A percentile compares a stretch with the other conserved stretches of the same genome.
Conservation (phyloP, 2,888 invertebrate genomes). For the Carabus problematicus region DNA sequence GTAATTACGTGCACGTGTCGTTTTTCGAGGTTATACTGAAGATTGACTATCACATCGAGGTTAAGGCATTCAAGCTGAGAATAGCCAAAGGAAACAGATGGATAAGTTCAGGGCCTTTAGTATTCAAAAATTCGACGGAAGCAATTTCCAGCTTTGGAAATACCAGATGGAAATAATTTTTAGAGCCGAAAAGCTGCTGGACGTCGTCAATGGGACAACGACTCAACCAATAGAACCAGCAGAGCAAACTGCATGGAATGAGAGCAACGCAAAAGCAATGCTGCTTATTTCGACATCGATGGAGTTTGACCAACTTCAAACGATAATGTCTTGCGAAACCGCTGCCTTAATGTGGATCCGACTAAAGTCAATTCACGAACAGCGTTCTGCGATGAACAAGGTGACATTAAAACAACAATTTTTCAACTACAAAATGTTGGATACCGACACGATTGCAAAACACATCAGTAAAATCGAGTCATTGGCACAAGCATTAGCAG, state of each 20-base stretch:
- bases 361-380: conserved; percentile 43
- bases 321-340: conserved; percentile 29
- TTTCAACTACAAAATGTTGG: conserved; percentile 27
- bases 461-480: conserved; percentile 44
- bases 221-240: background rate
- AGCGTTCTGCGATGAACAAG: conserved; percentile 43
- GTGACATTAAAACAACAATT: conserved; percentile 43
- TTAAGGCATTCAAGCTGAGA: background rate
- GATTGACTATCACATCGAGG: conserved; percentile 5
- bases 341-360: conserved; percentile 40
- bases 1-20: background rate
- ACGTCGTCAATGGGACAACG: conserved; percentile 23
- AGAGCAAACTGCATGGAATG: conserved; percentile 21
- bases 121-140: conserved; percentile 46
- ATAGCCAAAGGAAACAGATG: background rate
- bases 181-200: conserved; percentile 38
- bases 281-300: conserved; percentile 38
- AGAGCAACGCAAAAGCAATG: conserved; percentile 32
- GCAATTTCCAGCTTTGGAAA: conserved; percentile 48
- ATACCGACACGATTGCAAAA: conserved; percentile 41
- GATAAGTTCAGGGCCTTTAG: background rate
- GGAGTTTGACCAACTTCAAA: conserved; percentile 35
- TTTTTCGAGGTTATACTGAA: background rate
- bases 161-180: conserved; percentile 46
- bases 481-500: conserved; percentile 35